Base-by-base conservation (phyloP, 2,797 vertebrate species). In the Alosa sapidissima region DNA sequence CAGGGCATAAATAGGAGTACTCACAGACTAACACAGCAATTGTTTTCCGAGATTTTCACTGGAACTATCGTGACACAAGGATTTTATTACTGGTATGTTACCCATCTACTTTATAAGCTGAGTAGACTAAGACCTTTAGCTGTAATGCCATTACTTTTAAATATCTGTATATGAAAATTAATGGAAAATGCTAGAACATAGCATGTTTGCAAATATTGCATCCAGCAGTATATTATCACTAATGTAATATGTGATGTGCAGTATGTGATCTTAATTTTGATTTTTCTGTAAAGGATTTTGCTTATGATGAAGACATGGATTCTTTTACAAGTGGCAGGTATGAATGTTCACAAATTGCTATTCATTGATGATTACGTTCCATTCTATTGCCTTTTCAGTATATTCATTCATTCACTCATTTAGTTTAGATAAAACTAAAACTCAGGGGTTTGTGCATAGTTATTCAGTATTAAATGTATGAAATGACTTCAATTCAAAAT, bases 1-100 rank as follows among this genome's bases (percentile, higher is more conserved):
- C 89, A 3, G 6, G 85, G 86, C 92, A 94, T 96, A 95, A 96
- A 96, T 96, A 91, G 86, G 28, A 2, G 85, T 81, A 54, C 24
- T 19, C 58, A 19, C 45, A 81, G 51, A 14, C 36, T 75, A 14
- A 36, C 81, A 78, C 14, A 1, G 11, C 33, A 72, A 72, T 28
- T 72, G 65, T 72, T 72, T 5, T 36, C 51, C 13, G 19, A 9
- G 24, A n/a, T 16, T 47, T 14, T 48, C 2, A 58, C 55, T 51
- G 83, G 41, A 72, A 36, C 65, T 72, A 3, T 14, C 11, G 4
- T 11, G 5, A 36, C 33, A 72, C 65, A 72, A 72, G 65, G 65
- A 41, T 72, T 72, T 72, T 68, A 68, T 14, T 72, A 36, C 65
- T 72, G 65, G 65, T 72, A 72, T 72, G 65, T 72, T 36, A 36